A percentile compares a stretch with the other conserved stretches of the same genome.
These are phyloP conservation scores for Eupristina koningsbergeri DNA, from an alignment of 1,140 invertebrate species.

Conservation along the genomic window DNA sequence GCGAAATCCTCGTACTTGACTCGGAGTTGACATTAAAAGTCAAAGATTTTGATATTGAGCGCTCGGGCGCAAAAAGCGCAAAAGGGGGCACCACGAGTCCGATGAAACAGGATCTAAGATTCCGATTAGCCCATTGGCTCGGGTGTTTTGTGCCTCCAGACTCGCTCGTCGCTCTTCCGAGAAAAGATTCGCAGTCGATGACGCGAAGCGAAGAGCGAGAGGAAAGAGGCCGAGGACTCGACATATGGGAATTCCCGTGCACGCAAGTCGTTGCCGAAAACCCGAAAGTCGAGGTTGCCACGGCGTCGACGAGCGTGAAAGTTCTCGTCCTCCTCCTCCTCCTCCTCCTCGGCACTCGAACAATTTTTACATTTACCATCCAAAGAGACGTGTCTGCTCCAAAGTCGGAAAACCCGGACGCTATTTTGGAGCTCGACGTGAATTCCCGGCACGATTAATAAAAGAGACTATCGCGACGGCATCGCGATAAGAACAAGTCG, in stretches of 20 bases:
- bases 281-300: neutral
- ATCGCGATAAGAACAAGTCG: no score
- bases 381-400: no score
- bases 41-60: no score
- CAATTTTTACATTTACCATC: no score
- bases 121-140: neutral
- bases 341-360: no score
- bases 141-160: neutral
- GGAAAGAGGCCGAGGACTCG: neutral
- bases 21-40: no score
- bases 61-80: neutral
- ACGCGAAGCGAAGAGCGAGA: constrained; percentile 5
- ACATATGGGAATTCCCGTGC: constrained; percentile 22
- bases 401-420: no score
- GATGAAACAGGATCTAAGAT: constrained; percentile 23
- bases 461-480: no score
- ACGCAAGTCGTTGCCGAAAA: neutral
- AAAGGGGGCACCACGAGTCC: neutral
- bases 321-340: neutral
- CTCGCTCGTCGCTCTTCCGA: neutral
- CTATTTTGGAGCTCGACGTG: no score
- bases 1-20: no score
- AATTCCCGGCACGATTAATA: no score
- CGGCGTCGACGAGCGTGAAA: neutral
- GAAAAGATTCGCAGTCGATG: constrained; percentile 45